A percentile compares a stretch with the other conserved stretches of the same genome.
phyloP scores from a whole-genome alignment of 2,113 vertebrate genomes.

The Colistium nudipinnis region DNA sequence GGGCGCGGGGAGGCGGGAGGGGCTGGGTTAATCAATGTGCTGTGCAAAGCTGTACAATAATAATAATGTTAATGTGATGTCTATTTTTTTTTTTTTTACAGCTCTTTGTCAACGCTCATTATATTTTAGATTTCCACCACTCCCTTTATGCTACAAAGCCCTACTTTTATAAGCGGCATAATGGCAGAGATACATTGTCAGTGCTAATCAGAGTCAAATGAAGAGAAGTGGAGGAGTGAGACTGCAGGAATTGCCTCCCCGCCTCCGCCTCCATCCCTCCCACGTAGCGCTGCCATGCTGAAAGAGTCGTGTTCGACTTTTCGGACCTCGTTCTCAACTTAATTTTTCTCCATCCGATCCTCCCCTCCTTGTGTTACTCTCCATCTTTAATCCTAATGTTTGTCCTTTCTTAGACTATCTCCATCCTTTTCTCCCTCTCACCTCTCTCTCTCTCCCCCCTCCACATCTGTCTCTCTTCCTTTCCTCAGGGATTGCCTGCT shows the following conservation, averaged over 20 bases:
- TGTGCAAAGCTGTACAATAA: too few species aligned
- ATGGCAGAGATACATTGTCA: conserved; percentile 89
- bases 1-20: too few species aligned
- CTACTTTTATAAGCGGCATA: conserved; percentile 83
- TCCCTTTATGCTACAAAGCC: too few species aligned
- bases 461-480: conserved; percentile 67
- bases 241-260: conserved; percentile 86
- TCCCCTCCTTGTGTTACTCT: conserved; percentile 32
- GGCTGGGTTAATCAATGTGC: too few species aligned
- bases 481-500: conserved; percentile 73
- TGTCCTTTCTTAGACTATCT: conserved; percentile 35
- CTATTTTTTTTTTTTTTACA: conserved; percentile 8
- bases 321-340: conserved; percentile 11
- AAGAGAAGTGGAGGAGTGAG: conserved; percentile 90
- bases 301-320: conserved; percentile 34
- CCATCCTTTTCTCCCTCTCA: conserved; percentile 16
- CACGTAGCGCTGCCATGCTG: conserved; percentile 28
- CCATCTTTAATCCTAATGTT: conserved; percentile 43
- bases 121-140: conserved; percentile 43
- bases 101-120: conserved; percentile 60
- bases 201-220: conserved; percentile 93
- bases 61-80: too few species aligned
- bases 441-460: conserved; percentile 23
- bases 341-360: conserved; percentile 20
- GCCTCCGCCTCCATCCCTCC: conserved; percentile 78